Base-by-base conservation (phyloP, 1,140 invertebrate genomes). In the Eufriesea mexicana region DNA sequence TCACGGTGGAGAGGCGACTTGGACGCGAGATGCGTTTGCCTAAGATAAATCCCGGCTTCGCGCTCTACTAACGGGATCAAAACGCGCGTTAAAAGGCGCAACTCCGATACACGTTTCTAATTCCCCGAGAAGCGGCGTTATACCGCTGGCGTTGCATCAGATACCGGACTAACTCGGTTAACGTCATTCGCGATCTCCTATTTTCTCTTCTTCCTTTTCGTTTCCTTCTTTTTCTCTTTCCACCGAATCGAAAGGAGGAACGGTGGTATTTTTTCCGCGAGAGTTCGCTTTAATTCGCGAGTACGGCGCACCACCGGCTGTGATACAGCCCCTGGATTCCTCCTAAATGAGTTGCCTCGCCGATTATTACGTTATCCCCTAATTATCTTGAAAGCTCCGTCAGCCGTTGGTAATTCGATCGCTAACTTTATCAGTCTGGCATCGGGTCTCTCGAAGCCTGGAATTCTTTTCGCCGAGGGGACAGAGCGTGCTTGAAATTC, bases 81-180 rank as follows among this genome's bases (percentile, higher is more conserved):
- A 45, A 72, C 49, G 59, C 35, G 47, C 70, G 25, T 64, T 74
- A 74, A 55, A 64, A 49, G 35, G 57, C 47, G 67, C 25, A 47
- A 80, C 71, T 42, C 18, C 35, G 59, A 23, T 28, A 18, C 47
- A 49, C 35, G 47, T 80, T 80, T 80, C 79, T 80, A 80, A 80
- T 80, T 66, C 35, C 35, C n/a, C 2, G 28, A 5, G 75, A 49
- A 47, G 12, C 2, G 7, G 5, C 5, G 8, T 54, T 20, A 16
- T 20, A 35, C 7, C 14, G 28, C 45, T 35, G 14, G 25, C 42
- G 2, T 42, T 14, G 35, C 35, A 35, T 35, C 35, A 35, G 35
- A 35, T 35, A 35, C 35, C 35, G 35, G 35, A 35, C 35, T 35
- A 35, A 35, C 35, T 35, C 35, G 20, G 9, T 9, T 49, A 35